A percentile compares a stretch with the other conserved stretches of the same genome.
These are phyloP conservation scores for Chaetura pelagica DNA, from an alignment of 2,113 vertebrate genomes.

Conservation along the genomic window DNA sequence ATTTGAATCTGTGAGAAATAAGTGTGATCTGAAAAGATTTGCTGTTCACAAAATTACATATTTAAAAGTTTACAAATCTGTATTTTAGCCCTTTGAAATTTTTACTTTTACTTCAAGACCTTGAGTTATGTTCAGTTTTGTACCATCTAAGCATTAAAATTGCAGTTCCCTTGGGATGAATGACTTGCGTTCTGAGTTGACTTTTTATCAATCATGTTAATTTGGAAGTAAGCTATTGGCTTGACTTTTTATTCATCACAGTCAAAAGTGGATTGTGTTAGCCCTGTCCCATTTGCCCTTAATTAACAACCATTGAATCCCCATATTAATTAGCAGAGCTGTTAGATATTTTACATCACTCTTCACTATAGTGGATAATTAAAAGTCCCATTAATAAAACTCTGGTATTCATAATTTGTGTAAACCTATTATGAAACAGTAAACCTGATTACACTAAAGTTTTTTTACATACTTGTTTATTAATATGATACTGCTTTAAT, in stretches of 20 bases:
- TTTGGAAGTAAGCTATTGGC: conserved; percentile 87
- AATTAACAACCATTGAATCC: conserved; percentile 92
- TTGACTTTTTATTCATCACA: conserved; percentile 86
- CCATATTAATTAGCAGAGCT: conserved; percentile 92
- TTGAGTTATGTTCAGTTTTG: conserved; percentile 19
- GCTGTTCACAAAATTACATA: not conserved
- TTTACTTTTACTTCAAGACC: conserved; percentile 50
- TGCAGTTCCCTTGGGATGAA: conserved; percentile 49
- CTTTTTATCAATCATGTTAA: conserved; percentile 83
- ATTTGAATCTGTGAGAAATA: not conserved
- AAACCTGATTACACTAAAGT: conserved; percentile 48
- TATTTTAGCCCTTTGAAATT: conserved; percentile 5
- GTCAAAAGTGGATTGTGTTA: conserved; percentile 82
- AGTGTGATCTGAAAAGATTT: conserved; percentile 21
- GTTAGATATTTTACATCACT: conserved; percentile 91
- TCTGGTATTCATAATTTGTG: conserved; percentile 84
- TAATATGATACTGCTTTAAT: not conserved
- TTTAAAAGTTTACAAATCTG: conserved; percentile 48
- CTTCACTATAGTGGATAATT: conserved; percentile 89
- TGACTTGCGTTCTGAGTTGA: conserved; percentile 56
- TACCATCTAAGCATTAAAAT: conserved; percentile 56
- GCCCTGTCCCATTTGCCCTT: conserved; percentile 92
- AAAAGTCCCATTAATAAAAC: conserved; percentile 91
- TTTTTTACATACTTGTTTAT: conserved; percentile 39
- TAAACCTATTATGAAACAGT: conserved; percentile 78